Evolutionary conservation across 2,113 vertebrate genomes (phyloP).

Genomic region (Cyprinodon tularosa): DNA sequence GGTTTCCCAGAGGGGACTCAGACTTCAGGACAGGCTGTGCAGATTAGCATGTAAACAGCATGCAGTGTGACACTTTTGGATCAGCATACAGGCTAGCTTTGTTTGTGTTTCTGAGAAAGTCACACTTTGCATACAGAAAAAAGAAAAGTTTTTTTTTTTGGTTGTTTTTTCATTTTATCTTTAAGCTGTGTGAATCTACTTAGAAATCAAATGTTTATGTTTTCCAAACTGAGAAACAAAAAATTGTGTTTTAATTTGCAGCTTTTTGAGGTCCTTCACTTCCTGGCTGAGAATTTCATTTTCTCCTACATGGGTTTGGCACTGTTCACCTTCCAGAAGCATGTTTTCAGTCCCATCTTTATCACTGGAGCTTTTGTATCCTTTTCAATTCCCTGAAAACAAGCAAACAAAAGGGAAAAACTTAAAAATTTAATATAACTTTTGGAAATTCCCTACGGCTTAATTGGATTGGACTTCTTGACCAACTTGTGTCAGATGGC

Average conservation of each 20-base stretch:
- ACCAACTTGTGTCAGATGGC: constrained; percentile 83
- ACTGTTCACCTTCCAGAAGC: constrained; percentile 97
- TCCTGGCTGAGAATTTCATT: constrained; percentile 98
- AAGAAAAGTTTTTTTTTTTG: too few relatives aligned
- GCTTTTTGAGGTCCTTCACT: constrained; percentile 96
- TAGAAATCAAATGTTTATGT: background rate
- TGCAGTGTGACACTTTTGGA: constrained; percentile 18
- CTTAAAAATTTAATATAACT: background rate
- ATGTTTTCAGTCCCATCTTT: constrained; percentile 95
- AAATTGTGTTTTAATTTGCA: constrained; percentile 47
- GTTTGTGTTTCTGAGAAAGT: background rate
- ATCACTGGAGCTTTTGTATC: constrained; percentile 97
- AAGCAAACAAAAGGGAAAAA: too few relatives aligned
- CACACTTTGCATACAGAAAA: background rate
- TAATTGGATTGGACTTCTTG: constrained; percentile 66
- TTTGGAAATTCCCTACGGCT: background rate
- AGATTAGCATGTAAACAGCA: constrained; percentile 47
- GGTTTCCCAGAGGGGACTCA: constrained; percentile 25
- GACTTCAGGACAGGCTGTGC: constrained; percentile 34
- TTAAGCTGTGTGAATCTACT: too few relatives aligned
- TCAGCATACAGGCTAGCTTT: background rate
- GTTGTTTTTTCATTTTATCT: too few relatives aligned
- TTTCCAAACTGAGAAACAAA: background rate
- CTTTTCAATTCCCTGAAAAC: constrained; percentile 65
- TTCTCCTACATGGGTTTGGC: constrained; percentile 99